phyloP scores from a whole-genome alignment of 2,797 vertebrate species.

The Cephalopachus bancanus region DNA sequence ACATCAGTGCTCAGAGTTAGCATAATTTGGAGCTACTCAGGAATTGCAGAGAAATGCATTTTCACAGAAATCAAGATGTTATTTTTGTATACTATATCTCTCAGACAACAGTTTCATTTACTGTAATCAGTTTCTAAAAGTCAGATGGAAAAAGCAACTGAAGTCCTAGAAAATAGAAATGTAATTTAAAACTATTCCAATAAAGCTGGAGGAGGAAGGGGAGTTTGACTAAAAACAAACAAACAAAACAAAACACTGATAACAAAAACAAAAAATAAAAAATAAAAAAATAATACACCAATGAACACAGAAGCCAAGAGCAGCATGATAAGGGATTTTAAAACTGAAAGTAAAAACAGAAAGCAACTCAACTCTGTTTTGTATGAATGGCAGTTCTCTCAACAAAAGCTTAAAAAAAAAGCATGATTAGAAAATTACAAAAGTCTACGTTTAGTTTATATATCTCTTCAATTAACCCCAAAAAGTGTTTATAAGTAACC shows the following conservation, averaged over 20 bases:
- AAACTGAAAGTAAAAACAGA: conserved; percentile 92
- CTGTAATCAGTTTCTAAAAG: conserved; percentile 99
- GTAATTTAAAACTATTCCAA: no score
- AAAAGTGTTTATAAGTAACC: background rate
- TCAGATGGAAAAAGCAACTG: conserved; percentile 81
- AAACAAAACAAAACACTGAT: conserved; percentile 95
- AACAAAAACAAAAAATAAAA: conserved; percentile 83
- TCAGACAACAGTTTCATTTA: conserved; percentile 99
- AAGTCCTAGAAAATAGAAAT: no score
- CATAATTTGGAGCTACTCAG: conserved; percentile 97
- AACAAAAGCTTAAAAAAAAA: conserved; percentile 30
- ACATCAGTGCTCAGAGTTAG: conserved; percentile 89
- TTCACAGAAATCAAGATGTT: conserved; percentile 99
- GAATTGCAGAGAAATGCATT: conserved; percentile 96
- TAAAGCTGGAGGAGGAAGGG: no score
- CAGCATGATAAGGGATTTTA: conserved; percentile 99
- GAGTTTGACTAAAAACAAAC: conserved; percentile 88
- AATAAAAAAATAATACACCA: no score
- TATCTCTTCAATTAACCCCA: conserved; percentile 18
- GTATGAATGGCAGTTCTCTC: background rate
- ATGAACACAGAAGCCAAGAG: conserved; percentile 94
- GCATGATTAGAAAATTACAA: conserved; percentile 14
- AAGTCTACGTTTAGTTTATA: background rate
- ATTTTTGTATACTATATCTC: conserved; percentile 99
- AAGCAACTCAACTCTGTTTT: conserved; percentile 74